A percentile compares a stretch with the other conserved stretches of the same genome.
phyloP scores from a whole-genome alignment of 2,113 vertebrate genomes.

The Aphelocoma coerulescens region DNA sequence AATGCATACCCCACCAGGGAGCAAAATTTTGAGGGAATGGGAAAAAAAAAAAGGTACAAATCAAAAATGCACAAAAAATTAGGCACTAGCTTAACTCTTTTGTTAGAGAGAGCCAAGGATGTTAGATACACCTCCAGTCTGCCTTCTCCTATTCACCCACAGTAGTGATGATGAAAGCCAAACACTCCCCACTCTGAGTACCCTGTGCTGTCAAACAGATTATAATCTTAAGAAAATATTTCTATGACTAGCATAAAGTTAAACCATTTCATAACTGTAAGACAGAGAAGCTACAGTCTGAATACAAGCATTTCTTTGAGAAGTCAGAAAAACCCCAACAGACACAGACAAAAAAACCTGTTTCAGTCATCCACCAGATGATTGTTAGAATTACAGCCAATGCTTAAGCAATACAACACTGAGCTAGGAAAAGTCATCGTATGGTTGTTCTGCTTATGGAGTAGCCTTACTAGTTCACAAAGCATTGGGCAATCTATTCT shows the following conservation, averaged over 20 bases:
- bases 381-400: slow-evolving; percentile 29
- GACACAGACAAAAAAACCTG: not conserved
- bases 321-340: slow-evolving; percentile 7
- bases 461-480: slow-evolving; percentile 30
- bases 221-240: slow-evolving; percentile 11
- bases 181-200: not conserved
- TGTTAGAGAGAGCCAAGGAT: not conserved
- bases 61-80: slow-evolving; percentile 16
- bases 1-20: not conserved
- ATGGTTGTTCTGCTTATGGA: slow-evolving; percentile 18
- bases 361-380: not conserved
- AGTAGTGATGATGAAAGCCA: not conserved
- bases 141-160: not conserved
- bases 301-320: slow-evolving; percentile 20
- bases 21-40: not conserved
- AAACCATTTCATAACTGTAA: slow-evolving; percentile 13
- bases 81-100: slow-evolving; percentile 18
- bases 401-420: slow-evolving; percentile 16
- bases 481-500: not conserved
- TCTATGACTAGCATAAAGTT: not conserved
- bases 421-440: not conserved
- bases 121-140: not conserved
- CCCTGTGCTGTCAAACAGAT: slow-evolving; percentile 17
- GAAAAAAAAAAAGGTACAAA: not conserved
- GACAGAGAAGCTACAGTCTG: slow-evolving; percentile 5